Evolutionary conservation across 2,113 vertebrate genomes (phyloP), one percentile per base, ranked within the genome.

Genomic region (Oxyruncus cristatus): DNA sequence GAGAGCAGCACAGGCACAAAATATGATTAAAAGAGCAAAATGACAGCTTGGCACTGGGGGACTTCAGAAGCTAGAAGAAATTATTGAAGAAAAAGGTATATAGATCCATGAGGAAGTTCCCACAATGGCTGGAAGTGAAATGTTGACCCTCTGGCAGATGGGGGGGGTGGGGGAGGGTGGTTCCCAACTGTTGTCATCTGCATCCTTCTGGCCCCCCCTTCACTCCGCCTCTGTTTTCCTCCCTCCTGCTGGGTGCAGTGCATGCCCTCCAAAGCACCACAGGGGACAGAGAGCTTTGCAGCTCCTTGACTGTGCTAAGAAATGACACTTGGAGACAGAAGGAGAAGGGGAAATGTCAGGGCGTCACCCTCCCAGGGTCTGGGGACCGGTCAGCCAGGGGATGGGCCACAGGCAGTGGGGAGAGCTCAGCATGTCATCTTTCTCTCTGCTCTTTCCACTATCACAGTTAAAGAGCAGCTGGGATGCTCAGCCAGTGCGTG

Each of bases 11-110:
- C 32, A 66, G 37, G 21, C 77, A 75, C 68, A 94, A 85, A 91
- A 91, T 75, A 89, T 1, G 2, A 92, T 94, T 91, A 95, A 94
- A 94, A 87, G 81, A 93, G 84, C 71, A 93, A 97, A 95, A 81
- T 66, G 88, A 96, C 93, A 92, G 92, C 81, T 96, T 91, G 76
- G 61, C 52, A 85, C 96, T 91, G 71, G 71, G 91, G 92, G 92
- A 90, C 72, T 93, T 97, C 78, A 82, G 78, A 61, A 93, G 65
- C 78, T 89, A 72, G 46, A 89, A 96, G 56, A 85, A 85, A 56
- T 63, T 6, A n/a, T 49, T 74, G 2, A 5, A 33, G 35, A 2
- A 46, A n/a, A 50, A 5, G 55, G 17, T 26, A 17, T 15, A 15
- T 22, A 73, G 65, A 77, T 95, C 90, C 42, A 52, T 20, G 26